These are phyloP conservation scores for Campylomormyrus numenius DNA, from an alignment of 2,113 vertebrate species.

Conservation along the genomic window DNA sequence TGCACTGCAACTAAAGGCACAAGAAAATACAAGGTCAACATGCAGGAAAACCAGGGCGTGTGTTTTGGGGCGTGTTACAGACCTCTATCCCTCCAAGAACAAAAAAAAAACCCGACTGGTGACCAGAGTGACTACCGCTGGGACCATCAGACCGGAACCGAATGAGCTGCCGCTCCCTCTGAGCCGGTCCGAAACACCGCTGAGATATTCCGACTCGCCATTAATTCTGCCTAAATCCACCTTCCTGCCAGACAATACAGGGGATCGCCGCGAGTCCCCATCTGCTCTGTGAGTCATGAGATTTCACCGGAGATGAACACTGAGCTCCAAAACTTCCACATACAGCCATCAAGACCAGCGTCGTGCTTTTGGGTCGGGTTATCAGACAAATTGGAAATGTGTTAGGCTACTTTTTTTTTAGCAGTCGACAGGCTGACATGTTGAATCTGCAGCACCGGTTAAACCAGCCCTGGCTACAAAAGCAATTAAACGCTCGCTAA, in stretches of 20 bases:
- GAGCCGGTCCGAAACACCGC: neutral
- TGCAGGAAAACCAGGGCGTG: neutral
- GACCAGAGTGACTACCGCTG: neutral
- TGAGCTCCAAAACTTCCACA: neutral
- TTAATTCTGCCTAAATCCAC: neutral
- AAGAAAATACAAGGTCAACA: neutral
- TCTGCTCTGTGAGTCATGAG: neutral
- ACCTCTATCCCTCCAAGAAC: neutral
- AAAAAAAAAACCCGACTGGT: neutral
- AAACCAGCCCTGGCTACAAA: constrained; percentile 4
- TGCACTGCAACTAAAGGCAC: neutral
- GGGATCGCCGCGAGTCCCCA: neutral
- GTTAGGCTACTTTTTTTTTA: too few species aligned
- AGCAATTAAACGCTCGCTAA: neutral
- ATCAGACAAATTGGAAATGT: neutral
- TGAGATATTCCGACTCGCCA: neutral
- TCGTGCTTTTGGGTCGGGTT: neutral
- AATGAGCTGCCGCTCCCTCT: neutral
- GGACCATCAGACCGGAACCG: neutral
- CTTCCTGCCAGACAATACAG: neutral
- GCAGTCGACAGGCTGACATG: neutral
- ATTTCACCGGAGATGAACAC: neutral
- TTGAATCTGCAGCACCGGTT: neutral
- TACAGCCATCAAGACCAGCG: neutral
- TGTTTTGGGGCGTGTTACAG: neutral